Base-by-base conservation (phyloP, 2,888 invertebrate genomes). In the Eilema sororculum region DNA sequence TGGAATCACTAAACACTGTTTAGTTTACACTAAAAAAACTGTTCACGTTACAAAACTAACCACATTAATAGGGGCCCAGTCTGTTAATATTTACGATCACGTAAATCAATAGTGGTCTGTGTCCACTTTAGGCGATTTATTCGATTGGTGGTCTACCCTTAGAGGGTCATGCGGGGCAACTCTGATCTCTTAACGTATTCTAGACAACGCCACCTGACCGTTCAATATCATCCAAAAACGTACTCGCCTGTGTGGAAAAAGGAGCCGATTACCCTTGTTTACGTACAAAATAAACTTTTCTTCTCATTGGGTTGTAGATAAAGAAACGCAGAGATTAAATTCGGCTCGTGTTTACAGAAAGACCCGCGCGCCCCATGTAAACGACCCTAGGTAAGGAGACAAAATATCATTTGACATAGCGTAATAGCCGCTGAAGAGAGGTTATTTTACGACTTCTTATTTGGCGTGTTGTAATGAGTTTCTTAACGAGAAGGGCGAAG, bases 371-470 rank as follows among this genome's bases (percentile, higher is more conserved):
- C 87, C 88, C 93, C 91, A 89, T 91, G 89, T 89, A 93, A 93
- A 93, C 91, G 91, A 89, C 88, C 88, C 90, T 89, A 89, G 87
- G 89, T 88, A 86, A 88, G 81, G 74, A 83, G 89, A 91, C 91
- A 91, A 91, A 93, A 94, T 93, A 94, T 94, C 91, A 94, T 94
- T 94, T 90, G 91, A 89, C 91, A 93, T 91, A 90, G 90, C 93
- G 90, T 92, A 93, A 95, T 93, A 86, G 88, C 85, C 85, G 87
- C 88, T 84, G 87, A 87, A 90, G 92, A 88, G 91, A 93, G 90
- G 92, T 91, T 91, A 90, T 89, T 93, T 92, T 92, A 93, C 88
- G 91, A 91, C 90, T 91, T 90, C 90, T 92, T 94, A 93, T 94
- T 94, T 92, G 89, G 90, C 84, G 84, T 90, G 86, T 87, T 91